Evolutionary conservation across 2,888 invertebrate genomes (phyloP), one percentile per base, ranked within the genome.

Genomic region (Sinodicranocentrus sp.): DNA sequence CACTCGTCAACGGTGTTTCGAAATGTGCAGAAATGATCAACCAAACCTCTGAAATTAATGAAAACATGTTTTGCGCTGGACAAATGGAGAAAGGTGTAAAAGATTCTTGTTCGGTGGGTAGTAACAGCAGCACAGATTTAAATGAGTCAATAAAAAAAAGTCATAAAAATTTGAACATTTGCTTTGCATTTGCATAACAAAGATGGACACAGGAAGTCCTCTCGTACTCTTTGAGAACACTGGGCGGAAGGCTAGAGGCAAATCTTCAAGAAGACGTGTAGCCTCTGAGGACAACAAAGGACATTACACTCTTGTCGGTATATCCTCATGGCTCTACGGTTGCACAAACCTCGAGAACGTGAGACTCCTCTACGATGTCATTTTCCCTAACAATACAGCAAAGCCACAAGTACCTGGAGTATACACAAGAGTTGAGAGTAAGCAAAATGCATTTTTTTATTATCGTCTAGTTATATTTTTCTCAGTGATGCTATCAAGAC

Each of bases 161-260:
- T 54, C 21, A 54, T n/a, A 48, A 15, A 23, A 23, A 78, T 61
- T 57, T 25, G 15, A 21, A 57, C 15, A 28, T 63, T 59, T 13
- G n/a, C 17, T 61, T 26, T 28, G 25, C 10, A 65, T 48, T 48
- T n/a, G 17, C 48, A 48, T 33, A 21, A 26, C 17, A 26, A 28
- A 85, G 86, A 82, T 77, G 52, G 85, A 86, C 44, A 76, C 82
- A 1, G 86, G 86, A n/a, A 84, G 87, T 57, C 87, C 87, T 15
- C 61, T 87, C 1, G 73, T 85, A 2, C 25, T 87, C 15, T 71
- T 80, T 15, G 82, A 75, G 17, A 67, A 43, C n/a, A n/a, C n/a
- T 54, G 57, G 63, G 15, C 19, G 23, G n/a, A 17, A 25, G 13
- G 13, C 39, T 15, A 43, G 57, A 21, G 21, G 21, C 5, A 54